These are phyloP conservation scores for Mungos mungo DNA, from an alignment of 2,113 vertebrate species.

Conservation along the genomic window DNA sequence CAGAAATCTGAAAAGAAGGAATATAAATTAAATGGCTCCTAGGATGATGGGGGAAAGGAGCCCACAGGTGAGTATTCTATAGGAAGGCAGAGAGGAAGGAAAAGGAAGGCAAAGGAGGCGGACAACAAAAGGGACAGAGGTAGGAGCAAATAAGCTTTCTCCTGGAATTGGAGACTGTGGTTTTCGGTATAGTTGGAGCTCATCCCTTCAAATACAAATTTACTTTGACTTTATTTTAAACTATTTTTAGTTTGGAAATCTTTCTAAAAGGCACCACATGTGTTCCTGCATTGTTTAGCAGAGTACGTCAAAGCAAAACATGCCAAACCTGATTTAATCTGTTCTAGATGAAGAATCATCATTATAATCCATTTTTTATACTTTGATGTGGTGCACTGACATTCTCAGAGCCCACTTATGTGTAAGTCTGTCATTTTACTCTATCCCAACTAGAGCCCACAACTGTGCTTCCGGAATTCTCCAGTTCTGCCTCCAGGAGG, in stretches of 20 bases:
- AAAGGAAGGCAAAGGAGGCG: not conserved
- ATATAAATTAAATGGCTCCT: not conserved
- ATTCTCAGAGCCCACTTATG: not conserved
- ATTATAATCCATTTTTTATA: not conserved
- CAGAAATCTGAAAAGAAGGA: not conserved
- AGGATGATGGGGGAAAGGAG: not conserved
- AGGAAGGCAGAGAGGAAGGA: not conserved
- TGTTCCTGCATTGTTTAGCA: not conserved
- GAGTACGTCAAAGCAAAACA: not conserved
- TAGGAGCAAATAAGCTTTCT: not conserved
- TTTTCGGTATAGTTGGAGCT: not conserved
- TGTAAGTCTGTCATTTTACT: not conserved
- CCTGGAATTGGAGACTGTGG: not conserved
- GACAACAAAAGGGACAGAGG: not conserved
- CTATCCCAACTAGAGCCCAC: not conserved
- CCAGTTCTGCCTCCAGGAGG: not conserved
- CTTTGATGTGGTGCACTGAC: not conserved
- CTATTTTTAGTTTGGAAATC: not conserved
- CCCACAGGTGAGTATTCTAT: not conserved
- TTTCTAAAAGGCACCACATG: not conserved
- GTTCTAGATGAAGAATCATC: not conserved
- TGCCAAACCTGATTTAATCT: not conserved
- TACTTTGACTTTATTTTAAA: not conserved
- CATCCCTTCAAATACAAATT: not conserved
- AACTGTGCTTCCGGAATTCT: not conserved